A percentile compares a stretch with the other conserved stretches of the same genome.
These are phyloP conservation scores for Scaptomyza pallida DNA, from an alignment of 1,140 invertebrate species.

Conservation along the genomic window DNA sequence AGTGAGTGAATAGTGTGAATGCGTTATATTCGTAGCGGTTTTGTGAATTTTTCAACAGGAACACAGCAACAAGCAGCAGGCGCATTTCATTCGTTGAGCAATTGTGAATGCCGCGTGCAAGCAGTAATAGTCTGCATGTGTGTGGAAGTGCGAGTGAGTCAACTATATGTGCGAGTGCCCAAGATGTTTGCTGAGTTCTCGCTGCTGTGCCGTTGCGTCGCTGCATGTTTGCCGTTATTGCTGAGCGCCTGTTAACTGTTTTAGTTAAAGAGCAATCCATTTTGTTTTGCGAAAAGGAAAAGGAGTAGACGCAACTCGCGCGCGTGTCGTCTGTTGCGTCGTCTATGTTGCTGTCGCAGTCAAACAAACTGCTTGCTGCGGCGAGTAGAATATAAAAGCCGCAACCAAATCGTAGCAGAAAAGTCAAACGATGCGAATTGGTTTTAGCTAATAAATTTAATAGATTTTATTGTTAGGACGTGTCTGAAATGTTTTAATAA, in stretches of 20 bases:
- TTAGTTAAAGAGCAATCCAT: slow-evolving; percentile 84
- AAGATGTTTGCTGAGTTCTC: slow-evolving; percentile 50
- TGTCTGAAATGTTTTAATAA: neutral
- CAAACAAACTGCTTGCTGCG: slow-evolving; percentile 12
- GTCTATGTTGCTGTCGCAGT: slow-evolving; percentile 26
- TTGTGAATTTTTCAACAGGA: slow-evolving; percentile 78
- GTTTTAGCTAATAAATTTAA: neutral
- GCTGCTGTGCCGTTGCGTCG: neutral
- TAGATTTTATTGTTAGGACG: neutral
- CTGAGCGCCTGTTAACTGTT: slow-evolving; percentile 81
- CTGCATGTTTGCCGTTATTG: slow-evolving; percentile 15
- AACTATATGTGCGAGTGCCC: slow-evolving; percentile 35
- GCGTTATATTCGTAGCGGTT: slow-evolving; percentile 82
- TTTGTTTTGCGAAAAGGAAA: slow-evolving; percentile 82
- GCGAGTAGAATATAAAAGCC: neutral
- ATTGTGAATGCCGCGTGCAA: slow-evolving; percentile 28
- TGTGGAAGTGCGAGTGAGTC: slow-evolving; percentile 46
- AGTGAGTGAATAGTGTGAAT: slow-evolving; percentile 81
- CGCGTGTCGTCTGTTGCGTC: too few species aligned
- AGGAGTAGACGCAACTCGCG: slow-evolving; percentile 57
- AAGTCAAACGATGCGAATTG: neutral
- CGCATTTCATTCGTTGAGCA: slow-evolving; percentile 16
- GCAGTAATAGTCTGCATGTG: neutral
- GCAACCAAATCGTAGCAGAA: neutral
- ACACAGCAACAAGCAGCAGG: slow-evolving; percentile 17